phyloP scores from a whole-genome alignment of 2,797 vertebrate genomes.

The Acrocephalus scirpaceus region DNA sequence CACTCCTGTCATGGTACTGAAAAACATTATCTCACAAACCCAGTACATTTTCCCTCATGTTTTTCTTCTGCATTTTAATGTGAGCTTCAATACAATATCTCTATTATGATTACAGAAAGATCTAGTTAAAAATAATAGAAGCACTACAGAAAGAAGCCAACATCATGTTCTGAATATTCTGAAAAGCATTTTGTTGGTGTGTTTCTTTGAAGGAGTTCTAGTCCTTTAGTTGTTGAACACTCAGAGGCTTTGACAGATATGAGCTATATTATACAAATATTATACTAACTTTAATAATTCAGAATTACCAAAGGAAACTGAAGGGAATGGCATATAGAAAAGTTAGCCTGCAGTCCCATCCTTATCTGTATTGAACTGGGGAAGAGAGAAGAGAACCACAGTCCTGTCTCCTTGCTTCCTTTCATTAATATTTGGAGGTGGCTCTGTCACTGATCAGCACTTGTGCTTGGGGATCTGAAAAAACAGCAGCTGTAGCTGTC shows the following conservation, averaged over 20 bases:
- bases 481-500: background rate
- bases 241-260: background rate
- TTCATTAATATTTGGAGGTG: background rate
- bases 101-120: background rate
- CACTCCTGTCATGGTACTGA: accelerated
- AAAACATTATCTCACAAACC: background rate
- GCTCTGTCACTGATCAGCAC: background rate
- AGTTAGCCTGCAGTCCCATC: background rate
- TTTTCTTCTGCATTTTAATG: background rate
- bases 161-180: background rate
- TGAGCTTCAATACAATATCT: background rate
- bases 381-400: background rate
- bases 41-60: background rate
- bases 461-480: background rate
- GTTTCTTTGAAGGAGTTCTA: background rate
- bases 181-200: background rate
- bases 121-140: background rate
- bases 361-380: background rate
- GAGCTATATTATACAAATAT: background rate
- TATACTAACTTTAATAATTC: background rate
- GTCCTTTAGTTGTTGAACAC: background rate
- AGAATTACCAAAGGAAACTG: background rate
- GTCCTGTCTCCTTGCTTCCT: background rate
- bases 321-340: background rate
- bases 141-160: background rate